phyloP scores from a whole-genome alignment of 2,113 vertebrate species.

The Vireo altiloquus region DNA sequence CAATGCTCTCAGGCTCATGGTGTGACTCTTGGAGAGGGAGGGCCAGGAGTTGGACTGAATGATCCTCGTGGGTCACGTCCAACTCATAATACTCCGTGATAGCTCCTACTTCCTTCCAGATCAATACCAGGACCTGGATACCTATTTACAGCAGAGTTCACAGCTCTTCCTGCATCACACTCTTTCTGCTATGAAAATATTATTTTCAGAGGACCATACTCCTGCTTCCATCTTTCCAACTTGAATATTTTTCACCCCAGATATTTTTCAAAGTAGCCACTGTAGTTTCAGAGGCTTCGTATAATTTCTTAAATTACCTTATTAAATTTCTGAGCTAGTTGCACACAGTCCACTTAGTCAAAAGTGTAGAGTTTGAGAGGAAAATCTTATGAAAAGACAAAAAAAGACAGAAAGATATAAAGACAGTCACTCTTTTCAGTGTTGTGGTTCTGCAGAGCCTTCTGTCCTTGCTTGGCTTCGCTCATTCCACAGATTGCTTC shows the following conservation, averaged over 20 bases:
- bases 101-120: background rate
- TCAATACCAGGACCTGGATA: background rate
- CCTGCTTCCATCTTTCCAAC: background rate
- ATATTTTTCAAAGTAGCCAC: background rate
- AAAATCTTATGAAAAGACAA: background rate
- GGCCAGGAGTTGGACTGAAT: background rate
- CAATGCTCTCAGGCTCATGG: background rate
- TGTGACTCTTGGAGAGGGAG: background rate
- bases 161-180: background rate
- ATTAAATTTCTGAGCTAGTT: background rate
- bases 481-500: background rate
- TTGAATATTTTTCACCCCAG: background rate
- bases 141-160: background rate
- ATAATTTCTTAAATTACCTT: background rate
- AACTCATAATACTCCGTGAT: background rate
- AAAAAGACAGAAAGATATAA: background rate
- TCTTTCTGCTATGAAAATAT: background rate
- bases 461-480: background rate
- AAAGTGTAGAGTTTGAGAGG: background rate
- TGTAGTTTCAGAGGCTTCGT: background rate
- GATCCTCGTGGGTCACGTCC: background rate
- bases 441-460: background rate
- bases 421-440: background rate
- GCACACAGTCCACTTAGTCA: background rate
- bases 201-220: background rate